Conservation (phyloP, 2,113 vertebrate species). For the Tympanuchus pallidicinctus region DNA sequence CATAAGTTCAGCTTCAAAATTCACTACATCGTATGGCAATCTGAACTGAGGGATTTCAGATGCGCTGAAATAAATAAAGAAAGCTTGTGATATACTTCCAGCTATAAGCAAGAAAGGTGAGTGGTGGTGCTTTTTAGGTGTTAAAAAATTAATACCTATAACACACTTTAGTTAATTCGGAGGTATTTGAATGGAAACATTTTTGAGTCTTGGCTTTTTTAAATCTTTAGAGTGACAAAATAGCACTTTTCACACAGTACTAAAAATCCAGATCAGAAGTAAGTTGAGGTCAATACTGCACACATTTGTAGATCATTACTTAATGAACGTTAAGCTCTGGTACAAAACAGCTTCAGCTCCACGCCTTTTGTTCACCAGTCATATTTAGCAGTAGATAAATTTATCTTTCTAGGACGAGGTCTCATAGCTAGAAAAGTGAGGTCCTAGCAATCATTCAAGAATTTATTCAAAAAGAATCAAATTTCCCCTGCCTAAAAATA, state of each 20-base stretch:
- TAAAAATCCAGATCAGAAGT: not conserved
- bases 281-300: not conserved
- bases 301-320: not conserved
- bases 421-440: not conserved
- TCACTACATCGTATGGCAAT: slow-evolving; percentile 87
- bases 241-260: not conserved
- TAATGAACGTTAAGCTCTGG: not conserved
- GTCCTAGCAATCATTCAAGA: not conserved
- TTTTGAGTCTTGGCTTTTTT: not conserved
- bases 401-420: not conserved
- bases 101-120: not conserved
- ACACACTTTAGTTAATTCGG: not conserved
- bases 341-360: not conserved
- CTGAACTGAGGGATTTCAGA: slow-evolving; percentile 94
- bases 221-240: not conserved
- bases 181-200: not conserved
- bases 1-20: slow-evolving; percentile 91
- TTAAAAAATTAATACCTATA: not conserved
- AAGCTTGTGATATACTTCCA: not conserved
- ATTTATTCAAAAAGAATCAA: not conserved
- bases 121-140: not conserved
- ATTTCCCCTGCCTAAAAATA: not conserved
- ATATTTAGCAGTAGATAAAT: not conserved
- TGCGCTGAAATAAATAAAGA: slow-evolving; percentile 70
- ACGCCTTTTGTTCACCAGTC: not conserved